These are phyloP conservation scores for Chaenodraco wilsoni DNA, from an alignment of 2,797 vertebrate species.

Conservation along the genomic window DNA sequence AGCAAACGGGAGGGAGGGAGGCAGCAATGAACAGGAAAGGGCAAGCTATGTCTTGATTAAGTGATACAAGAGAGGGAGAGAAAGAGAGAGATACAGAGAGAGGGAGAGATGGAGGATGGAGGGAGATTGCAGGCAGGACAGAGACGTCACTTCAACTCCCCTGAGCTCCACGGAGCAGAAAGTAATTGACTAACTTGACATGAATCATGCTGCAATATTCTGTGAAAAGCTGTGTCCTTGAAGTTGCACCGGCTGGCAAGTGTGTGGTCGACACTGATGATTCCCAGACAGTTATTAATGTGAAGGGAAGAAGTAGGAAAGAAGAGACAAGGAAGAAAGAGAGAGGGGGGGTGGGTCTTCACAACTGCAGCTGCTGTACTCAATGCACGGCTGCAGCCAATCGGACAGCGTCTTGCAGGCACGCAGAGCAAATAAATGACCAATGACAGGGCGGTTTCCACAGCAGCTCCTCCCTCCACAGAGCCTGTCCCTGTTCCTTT, in stretches of 20 bases:
- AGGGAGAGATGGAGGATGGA: slow-evolving; percentile 51
- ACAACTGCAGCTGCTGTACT: slow-evolving; percentile 83
- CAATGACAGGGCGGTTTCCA: slow-evolving; percentile 79
- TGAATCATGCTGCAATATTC: slow-evolving; percentile 54
- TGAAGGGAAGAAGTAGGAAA: slow-evolving; percentile 50
- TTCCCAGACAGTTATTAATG: slow-evolving; percentile 73
- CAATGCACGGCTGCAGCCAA: slow-evolving; percentile 79
- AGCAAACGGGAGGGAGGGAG: slow-evolving; percentile 71
- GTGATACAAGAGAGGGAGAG: slow-evolving; percentile 72
- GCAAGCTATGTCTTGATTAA: slow-evolving; percentile 86
- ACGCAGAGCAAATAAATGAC: slow-evolving; percentile 59
- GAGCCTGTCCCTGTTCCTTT: slow-evolving; percentile 67
- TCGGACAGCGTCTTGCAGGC: slow-evolving; percentile 76
- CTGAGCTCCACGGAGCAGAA: slow-evolving; percentile 60
- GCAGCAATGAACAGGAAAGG: slow-evolving; percentile 84
- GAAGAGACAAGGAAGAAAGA: slow-evolving; percentile 48
- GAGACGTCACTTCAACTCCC: slow-evolving; percentile 73
- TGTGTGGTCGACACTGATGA: slow-evolving; percentile 60
- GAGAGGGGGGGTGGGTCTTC: slow-evolving; percentile 72
- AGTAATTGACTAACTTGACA: slow-evolving; percentile 70
- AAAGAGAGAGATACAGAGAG: slow-evolving; percentile 49
- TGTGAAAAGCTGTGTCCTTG: slow-evolving; percentile 67
- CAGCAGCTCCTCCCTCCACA: slow-evolving; percentile 67
- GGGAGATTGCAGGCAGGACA: slow-evolving; percentile 67
- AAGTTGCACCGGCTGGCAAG: slow-evolving; percentile 57